phyloP scores from a whole-genome alignment of 1,140 invertebrate species.

The Sitobion miscanthi region DNA sequence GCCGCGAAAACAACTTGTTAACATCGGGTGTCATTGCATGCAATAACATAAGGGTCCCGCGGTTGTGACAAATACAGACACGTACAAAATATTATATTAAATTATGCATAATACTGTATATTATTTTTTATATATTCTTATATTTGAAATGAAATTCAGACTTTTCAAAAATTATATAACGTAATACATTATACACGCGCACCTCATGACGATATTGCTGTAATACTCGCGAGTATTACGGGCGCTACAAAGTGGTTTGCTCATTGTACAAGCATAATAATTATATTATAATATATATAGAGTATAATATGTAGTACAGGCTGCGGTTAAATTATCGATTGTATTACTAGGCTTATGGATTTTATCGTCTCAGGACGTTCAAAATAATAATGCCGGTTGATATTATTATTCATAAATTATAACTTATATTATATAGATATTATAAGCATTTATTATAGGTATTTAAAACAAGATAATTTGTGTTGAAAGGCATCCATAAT shows the following conservation, averaged over 20 bases:
- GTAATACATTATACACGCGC: neutral
- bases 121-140: neutral
- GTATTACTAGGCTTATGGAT: neutral
- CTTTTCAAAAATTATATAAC: neutral
- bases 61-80: neutral
- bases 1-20: neutral
- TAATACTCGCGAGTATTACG: neutral
- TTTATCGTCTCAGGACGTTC: neutral
- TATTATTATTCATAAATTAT: neutral
- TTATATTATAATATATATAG: neutral
- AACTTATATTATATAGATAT: too few species aligned
- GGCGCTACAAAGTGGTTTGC: neutral
- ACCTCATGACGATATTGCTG: neutral
- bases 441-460: neutral
- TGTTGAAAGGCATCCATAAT: neutral
- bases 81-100: neutral
- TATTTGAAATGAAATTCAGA: neutral
- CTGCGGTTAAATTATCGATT: neutral
- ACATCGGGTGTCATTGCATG: neutral
- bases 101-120: neutral
- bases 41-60: neutral
- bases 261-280: neutral
- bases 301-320: neutral
- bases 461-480: neutral
- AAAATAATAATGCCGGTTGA: neutral